Base-by-base conservation (phyloP, 2,797 vertebrate species). In the Monodelphis domestica region DNA sequence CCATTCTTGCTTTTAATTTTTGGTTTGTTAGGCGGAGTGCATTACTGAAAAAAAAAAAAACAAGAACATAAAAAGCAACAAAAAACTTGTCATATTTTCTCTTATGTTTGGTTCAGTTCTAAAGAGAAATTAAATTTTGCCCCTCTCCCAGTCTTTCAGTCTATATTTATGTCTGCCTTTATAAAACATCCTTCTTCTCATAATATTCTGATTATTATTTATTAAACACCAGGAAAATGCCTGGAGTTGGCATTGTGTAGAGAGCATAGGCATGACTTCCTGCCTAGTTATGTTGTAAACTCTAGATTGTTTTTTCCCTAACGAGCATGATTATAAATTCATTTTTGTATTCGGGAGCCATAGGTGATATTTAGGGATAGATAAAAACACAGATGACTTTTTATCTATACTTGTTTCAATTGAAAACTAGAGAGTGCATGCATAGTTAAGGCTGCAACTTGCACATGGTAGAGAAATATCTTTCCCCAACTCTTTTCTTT, bases 231-330 rank as follows among this genome's bases (percentile, higher is more conserved):
- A 93, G 50, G 21, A 54, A 92, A 92, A 89, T 89, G 54, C 92
- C 91, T 91, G 33, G 88, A 55, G 91, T 94, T 38, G 17, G 15
- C 87, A 63, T 54, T 51, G 24, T 91, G 53, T 28, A 56, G 54
- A 92, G 54, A 59, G 29, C 21, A 38, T 33, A 93, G 91, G 90
- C 50, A 70, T 93, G 91, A 91, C 87, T 94, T 96, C 91, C 63
- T 93, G 56, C 95, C 95, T 97, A 55, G 93, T 90, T 96, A 70
- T 90, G 53, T 91, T 95, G 96, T 94, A 94, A 95, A 89, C 94
- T 57, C 90, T 91, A 92, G 87, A 87, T 53, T 93, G 96, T 90
- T 91, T 84, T 70, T 38, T 55, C 51, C 54, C 54, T 95, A 96
- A 96, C 95, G 10, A 93, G 7, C 95, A 93, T 53, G 1, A 52